Percentiles rank a stretch among this genome's conserved stretches.
Conservation (phyloP, 2,888 invertebrate species). For the Lysandra coridon region DNA sequence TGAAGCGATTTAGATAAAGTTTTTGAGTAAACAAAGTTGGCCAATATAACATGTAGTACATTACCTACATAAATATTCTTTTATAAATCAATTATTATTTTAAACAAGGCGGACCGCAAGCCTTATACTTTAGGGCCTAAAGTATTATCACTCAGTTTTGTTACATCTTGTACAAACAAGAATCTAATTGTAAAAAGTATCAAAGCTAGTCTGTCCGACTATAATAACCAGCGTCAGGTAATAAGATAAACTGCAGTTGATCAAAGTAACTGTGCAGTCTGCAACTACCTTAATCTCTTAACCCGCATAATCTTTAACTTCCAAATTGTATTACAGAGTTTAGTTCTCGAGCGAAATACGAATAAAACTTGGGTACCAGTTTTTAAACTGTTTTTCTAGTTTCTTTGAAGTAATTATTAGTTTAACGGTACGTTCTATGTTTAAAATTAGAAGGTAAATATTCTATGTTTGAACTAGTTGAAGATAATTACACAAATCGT, state of each 20-base stretch:
- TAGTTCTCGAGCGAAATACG: slow-evolving; percentile 8
- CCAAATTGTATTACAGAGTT: slow-evolving; percentile 19
- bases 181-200: no score
- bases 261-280: background rate
- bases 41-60: no score
- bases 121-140: no score
- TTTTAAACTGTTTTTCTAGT: slow-evolving; percentile 24
- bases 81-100: no score
- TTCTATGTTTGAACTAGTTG: no score
- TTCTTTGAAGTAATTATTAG: slow-evolving; percentile 1
- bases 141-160: background rate
- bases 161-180: background rate
- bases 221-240: background rate
- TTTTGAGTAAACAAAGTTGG: no score
- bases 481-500: no score
- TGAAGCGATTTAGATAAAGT: no score
- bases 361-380: background rate
- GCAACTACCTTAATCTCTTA: slow-evolving; percentile 11
- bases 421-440: background rate
- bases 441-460: background rate
- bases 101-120: no score
- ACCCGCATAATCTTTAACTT: slow-evolving; percentile 19
- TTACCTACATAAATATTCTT: no score
- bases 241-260: slow-evolving; percentile 21
- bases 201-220: background rate